Percentiles rank a stretch among this genome's conserved stretches.
These are phyloP conservation scores for Phalera bucephala DNA, from an alignment of 2,888 invertebrate genomes.

Conservation along the genomic window DNA sequence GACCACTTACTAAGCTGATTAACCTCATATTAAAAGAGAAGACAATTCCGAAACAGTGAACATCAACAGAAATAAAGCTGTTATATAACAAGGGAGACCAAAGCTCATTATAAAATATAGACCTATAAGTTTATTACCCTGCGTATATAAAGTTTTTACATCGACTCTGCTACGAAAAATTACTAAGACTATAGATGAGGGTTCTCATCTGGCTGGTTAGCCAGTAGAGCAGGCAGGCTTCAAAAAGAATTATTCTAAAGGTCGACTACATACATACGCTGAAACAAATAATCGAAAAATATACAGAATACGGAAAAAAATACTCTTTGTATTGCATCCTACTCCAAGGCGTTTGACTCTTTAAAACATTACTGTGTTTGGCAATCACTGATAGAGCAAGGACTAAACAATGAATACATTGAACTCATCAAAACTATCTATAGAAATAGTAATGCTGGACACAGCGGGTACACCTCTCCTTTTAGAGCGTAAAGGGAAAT, in stretches of 20 bases:
- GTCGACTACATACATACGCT: not conserved
- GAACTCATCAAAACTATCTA: constrained; percentile 7
- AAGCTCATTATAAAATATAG: too few species aligned
- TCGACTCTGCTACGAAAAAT: too few species aligned
- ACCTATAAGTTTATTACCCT: too few species aligned
- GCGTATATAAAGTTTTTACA: too few species aligned
- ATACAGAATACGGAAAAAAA: constrained; percentile 6
- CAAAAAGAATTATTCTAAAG: not conserved
- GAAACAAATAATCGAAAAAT: constrained; percentile 6
- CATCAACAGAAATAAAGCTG: too few species aligned
- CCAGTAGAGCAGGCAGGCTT: not conserved
- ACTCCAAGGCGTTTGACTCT: too few species aligned
- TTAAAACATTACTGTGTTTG: constrained; percentile 9
- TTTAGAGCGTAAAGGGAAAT: too few species aligned
- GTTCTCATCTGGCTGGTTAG: too few species aligned
- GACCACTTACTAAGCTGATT: too few species aligned
- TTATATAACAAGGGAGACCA: too few species aligned
- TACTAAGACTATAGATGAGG: not conserved
- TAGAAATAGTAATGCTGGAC: constrained; percentile 6
- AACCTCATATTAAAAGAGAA: too few species aligned
- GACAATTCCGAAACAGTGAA: too few species aligned
- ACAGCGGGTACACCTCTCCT: not conserved
- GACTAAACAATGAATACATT: constrained; percentile 6
- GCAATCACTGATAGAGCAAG: constrained; percentile 7
- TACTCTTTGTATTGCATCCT: constrained; percentile 8